Evolutionary conservation across 37 sponge, comb jelly and placozoan species (phyloP).

Genomic region (Lycopodina hypogea): DNA sequence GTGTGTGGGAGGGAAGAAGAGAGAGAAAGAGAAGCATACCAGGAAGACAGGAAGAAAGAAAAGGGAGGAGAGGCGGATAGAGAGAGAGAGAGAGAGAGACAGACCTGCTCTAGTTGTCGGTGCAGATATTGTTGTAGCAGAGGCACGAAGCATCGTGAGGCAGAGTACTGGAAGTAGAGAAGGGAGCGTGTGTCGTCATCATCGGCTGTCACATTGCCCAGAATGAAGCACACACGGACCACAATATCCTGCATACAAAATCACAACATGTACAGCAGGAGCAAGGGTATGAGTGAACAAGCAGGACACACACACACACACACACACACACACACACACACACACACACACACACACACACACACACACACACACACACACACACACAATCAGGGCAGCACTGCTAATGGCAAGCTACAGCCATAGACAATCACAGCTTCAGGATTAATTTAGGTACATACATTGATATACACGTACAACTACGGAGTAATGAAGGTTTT

Average conservation of each 20-base stretch:
- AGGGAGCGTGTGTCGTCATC: slow-evolving; percentile 24
- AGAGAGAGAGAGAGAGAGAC: background rate
- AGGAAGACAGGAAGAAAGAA: too few species aligned
- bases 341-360: too few species aligned
- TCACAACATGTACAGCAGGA: too few species aligned
- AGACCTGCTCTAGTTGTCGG: slow-evolving; percentile 4
- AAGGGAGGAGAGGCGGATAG: background rate
- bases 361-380: too few species aligned
- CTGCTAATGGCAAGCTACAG: too few species aligned
- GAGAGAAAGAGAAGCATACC: too few species aligned
- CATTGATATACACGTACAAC: too few species aligned
- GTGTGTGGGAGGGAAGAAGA: background rate
- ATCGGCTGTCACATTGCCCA: slow-evolving; percentile 72
- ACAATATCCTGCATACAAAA: slow-evolving; percentile 64
- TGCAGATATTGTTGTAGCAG: slow-evolving; percentile 19
- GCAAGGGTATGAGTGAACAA: background rate
- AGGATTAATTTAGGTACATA: too few species aligned
- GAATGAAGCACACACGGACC: slow-evolving; percentile 78
- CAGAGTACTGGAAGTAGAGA: slow-evolving; percentile 21
- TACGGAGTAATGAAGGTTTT: too few species aligned
- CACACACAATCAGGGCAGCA: too few species aligned
- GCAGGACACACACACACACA: background rate
- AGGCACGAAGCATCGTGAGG: slow-evolving; percentile 9
- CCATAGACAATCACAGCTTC: too few species aligned
- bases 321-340: too few species aligned